Base-by-base conservation (phyloP, 1,140 invertebrate species). In the Helicoverpa armigera region DNA sequence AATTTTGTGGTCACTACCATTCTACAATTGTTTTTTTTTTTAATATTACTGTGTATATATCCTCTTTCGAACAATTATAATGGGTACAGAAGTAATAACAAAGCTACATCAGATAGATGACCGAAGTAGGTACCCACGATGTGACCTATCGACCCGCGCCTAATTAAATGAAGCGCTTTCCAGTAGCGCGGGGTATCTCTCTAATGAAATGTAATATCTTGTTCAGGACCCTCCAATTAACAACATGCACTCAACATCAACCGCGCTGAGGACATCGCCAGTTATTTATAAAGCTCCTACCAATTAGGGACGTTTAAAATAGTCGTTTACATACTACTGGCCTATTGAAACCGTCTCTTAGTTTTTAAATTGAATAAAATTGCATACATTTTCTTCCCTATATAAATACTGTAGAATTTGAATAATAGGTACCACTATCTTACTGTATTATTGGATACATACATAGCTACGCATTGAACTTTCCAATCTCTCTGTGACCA, bases 81-180 rank as follows among this genome's bases (percentile, higher is more conserved):
- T 16, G 9, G 63, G 54, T 13, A 75, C 31, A 60, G 23, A 12
- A 75, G 12, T 13, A 43, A 63, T 12, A 18, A 75, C 29, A 18
- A 48, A 50, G 13, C 29, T 48, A 74, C 60, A 54, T 18, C 14
- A 61, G 56, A 61, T 54, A 78, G 63, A 72, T 18, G 35, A 43
- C 4, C 35, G 35, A 58, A 14, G 61, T 51, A 80, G 14, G 31
- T 31, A 73, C 63, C 48, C 72, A 77, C 60, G 50, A 77, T 75
- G 67, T 69, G 63, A 72, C 74, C 48, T 51, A 31, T 73, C 69
- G 79, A 80, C 61, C 65, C 51, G 51, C 10, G 23, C 31, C 73
- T 85, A 85, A 85, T 85, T 82, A 85, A 83, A 81, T 81, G 79
- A 67, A 79, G 79, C 51, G 51, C 73, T 63, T 56, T 65, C 81